Evolutionary conservation across 2,888 invertebrate species (phyloP), one percentile per base, ranked within the genome.

Genomic region (Nemoura dubitans): DNA sequence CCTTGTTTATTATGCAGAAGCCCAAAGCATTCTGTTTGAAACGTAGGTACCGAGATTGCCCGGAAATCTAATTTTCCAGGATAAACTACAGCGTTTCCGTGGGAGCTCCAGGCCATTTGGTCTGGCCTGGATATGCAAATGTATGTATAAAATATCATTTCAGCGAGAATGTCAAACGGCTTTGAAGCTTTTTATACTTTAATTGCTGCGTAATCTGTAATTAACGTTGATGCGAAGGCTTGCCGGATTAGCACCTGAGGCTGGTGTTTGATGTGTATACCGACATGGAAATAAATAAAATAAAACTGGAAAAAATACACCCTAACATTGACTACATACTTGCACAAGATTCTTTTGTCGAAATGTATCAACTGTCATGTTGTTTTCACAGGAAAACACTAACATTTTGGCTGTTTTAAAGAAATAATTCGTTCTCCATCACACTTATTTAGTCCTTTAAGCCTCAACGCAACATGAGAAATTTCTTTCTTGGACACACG

Each of bases 21-120:
- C 87, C 87, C 87, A 86, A 59, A 87, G 87, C 87, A 87, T 59
- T 87, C 86, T 83, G 87, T 87, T 87, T 87, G 87, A 86, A 43
- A 86, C 83, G 81, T n/a, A n/a, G n/a, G n/a, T 86, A 76, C 42
- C 84, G 86, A 84, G 86, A 86, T 86, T 80, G 76, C 83, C 21
- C 27, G 85, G 78, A 82, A 87, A 87, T 87, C 85, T 85, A 87
- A 87, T 87, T 86, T 87, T 16, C 77, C 86, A 82, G 82, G 81
- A 86, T 81, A 85, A 87, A 87, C 85, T 85, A 86, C 85, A 85
- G 85, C 85, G 80, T 87, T 87, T 86, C 81, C 76, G 30, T 28
- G 43, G 42, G n/a, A 83, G 83, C 76, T 42, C 14, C 27, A 25
- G 81, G 81, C 30, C 81, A 27, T 30, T 86, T 82, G 25, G n/a